A percentile compares a stretch with the other conserved stretches of the same genome.
These are phyloP conservation scores for Drosophila rufa DNA, from an alignment of 1,140 invertebrate genomes.

Conservation along the genomic window DNA sequence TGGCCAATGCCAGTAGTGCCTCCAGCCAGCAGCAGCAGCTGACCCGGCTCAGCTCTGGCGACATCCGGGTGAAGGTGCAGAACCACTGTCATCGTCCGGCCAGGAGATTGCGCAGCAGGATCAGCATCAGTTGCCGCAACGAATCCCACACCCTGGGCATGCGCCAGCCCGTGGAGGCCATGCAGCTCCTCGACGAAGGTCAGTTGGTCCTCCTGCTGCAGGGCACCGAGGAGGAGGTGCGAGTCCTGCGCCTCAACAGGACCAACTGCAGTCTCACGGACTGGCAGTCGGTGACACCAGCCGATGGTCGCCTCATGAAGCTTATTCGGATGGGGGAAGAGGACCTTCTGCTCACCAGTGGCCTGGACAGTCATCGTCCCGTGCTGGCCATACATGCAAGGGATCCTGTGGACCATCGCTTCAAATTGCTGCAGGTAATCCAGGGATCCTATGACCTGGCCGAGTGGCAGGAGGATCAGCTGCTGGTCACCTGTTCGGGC, in stretches of 20 bases:
- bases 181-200: slow-evolving; percentile 6
- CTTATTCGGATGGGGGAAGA: slow-evolving; percentile 17
- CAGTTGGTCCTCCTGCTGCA: slow-evolving; percentile 42
- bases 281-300: slow-evolving; percentile 65
- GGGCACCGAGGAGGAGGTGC: slow-evolving; percentile 65
- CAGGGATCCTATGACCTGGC: slow-evolving; percentile 71
- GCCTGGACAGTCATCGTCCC: slow-evolving; percentile 39
- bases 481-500: slow-evolving; percentile 56
- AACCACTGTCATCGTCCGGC: slow-evolving; percentile 58
- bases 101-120: slow-evolving; percentile 48
- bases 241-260: slow-evolving; percentile 53
- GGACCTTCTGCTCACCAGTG: slow-evolving; percentile 40
- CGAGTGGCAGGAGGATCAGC: slow-evolving; percentile 50
- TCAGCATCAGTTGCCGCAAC: slow-evolving; percentile 55
- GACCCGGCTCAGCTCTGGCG: background rate
- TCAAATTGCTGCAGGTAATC: slow-evolving; percentile 59
- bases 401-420: slow-evolving; percentile 7
- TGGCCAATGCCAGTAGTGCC: slow-evolving; percentile 42
- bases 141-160: slow-evolving; percentile 53
- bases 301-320: slow-evolving; percentile 53
- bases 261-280: slow-evolving; percentile 57
- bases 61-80: slow-evolving; percentile 45
- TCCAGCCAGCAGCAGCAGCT: slow-evolving; percentile 8
- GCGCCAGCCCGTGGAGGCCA: slow-evolving; percentile 55
- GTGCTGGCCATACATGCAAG: slow-evolving; percentile 50